Percentiles rank a stretch among this genome's conserved stretches.
phyloP scores from a whole-genome alignment of 2,888 invertebrate species.

The Ormyrus thymus region DNA sequence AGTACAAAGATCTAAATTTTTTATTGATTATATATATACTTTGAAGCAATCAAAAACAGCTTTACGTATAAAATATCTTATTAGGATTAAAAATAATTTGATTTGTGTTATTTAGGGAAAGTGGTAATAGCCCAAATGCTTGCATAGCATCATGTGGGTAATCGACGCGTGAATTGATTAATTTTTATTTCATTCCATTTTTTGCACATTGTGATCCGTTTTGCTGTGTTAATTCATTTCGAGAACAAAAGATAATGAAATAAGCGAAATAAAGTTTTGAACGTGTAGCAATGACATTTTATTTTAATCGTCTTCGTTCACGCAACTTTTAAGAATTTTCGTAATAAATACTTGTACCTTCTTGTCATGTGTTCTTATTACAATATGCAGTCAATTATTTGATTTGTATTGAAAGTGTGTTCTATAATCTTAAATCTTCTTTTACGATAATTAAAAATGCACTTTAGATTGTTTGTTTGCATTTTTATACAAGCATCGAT shows the following conservation, averaged over 20 bases:
- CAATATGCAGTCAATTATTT: conserved; percentile 17
- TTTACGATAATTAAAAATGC: conserved; percentile 16
- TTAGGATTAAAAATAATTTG: conserved; percentile 23
- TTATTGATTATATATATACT: not conserved
- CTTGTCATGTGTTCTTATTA: conserved; percentile 22
- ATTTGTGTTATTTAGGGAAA: conserved; percentile 26
- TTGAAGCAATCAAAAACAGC: conserved; percentile 32
- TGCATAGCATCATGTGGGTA: conserved; percentile 15
- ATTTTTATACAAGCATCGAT: conserved; percentile 44
- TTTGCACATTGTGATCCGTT: not conserved
- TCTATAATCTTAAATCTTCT: conserved; percentile 20
- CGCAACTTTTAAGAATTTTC: not conserved
- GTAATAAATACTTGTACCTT: not conserved
- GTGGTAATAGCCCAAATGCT: conserved; percentile 17
- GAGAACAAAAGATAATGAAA: not conserved
- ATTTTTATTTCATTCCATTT: not conserved
- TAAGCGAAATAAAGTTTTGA: not conserved
- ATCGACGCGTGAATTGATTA: conserved; percentile 4
- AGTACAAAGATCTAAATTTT: not conserved
- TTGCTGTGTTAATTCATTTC: not conserved
- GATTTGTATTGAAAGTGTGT: conserved; percentile 12
- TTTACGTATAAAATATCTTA: conserved; percentile 34
- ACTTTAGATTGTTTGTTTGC: conserved; percentile 29
- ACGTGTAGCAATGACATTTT: not conserved
- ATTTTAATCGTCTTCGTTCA: not conserved